A percentile compares a stretch with the other conserved stretches of the same genome.
phyloP scores from a whole-genome alignment of 2,888 invertebrate genomes.

The Stictocephala bisonia region DNA sequence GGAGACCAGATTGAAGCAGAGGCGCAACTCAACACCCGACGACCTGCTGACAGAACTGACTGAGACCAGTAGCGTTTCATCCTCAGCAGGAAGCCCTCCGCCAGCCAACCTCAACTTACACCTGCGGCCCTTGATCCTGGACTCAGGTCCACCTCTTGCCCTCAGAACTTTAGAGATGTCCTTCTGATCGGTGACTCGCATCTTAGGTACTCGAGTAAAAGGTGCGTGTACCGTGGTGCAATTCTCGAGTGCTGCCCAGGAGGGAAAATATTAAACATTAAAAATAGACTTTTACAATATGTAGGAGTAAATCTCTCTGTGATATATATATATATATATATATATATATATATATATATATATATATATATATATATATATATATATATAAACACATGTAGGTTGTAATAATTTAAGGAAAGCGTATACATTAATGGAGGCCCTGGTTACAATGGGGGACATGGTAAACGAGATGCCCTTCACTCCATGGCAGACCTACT shows the following conservation, averaged over 20 bases:
- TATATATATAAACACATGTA: too few species aligned
- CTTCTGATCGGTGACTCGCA: constrained; percentile 19
- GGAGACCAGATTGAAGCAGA: neutral
- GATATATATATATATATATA: too few species aligned
- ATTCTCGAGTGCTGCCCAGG: constrained; percentile 6
- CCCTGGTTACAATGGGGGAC: constrained; percentile 21
- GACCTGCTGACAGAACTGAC: neutral
- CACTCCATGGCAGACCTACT: constrained; percentile 16
- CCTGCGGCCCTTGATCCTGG: too few species aligned
- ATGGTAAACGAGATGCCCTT: constrained; percentile 6
- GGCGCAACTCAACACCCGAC: neutral
- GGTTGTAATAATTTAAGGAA: constrained; percentile 7
- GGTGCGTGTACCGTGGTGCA: neutral
- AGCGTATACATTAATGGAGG: constrained; percentile 1
- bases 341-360: too few species aligned
- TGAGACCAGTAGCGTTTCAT: neutral
- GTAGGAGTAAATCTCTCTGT: neutral
- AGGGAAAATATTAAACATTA: neutral
- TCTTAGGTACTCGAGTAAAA: neutral
- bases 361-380: too few species aligned
- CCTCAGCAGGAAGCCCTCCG: too few species aligned
- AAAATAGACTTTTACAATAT: neutral
- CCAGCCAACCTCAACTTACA: too few species aligned
- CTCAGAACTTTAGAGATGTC: too few species aligned
- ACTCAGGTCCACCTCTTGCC: too few species aligned